Evolutionary conservation across 2,797 vertebrate species (phyloP), one percentile per base, ranked within the genome.

Genomic region (Denticeps clupeoides): DNA sequence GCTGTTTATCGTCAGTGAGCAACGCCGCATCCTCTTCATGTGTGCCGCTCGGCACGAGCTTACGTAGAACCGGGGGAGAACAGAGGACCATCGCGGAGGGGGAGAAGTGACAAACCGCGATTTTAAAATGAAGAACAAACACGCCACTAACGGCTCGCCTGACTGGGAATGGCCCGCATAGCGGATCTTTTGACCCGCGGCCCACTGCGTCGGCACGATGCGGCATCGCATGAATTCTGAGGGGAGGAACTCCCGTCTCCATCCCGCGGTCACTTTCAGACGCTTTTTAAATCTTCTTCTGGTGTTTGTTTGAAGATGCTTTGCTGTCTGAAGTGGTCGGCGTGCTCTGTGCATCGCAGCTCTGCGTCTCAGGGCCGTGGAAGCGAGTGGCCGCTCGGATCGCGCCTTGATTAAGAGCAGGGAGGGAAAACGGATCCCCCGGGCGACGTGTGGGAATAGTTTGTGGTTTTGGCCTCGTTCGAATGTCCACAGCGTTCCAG

Each of bases 121-220:
- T 26, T 45, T 41, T 40, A 45, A 32, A 37, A 23, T 31, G 51
- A 47, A 42, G 45, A 50, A 47, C 37, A 49, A 38, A 38, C 16
- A 19, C 27, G 45, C 45, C 47, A 22, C 56, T 56, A 50, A 50
- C 53, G 45, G 45, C 33, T 50, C 15, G 22, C 41, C 45, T 50
- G 32, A 45, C 47, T 56, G 53, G 47, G 50, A 56, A 45, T 56
- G 23, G 56, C 27, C 8, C 1, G 9, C 33, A 45, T 31, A 56
- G 18, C 4, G 4, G 11, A 38, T 47, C 18, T 46, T 56, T 41
- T 37, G 22, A 56, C 51, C 46, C 27, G 31, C 9, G 45, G 40
- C 59, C 67, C 9, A 56, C 71, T 56, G 64, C 41, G 19, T 51
- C 48, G 49, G 62, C 63, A 55, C 51, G 62, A 71, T 38, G 5